Evolutionary conservation across 2,797 vertebrate species (phyloP), one percentile per base, ranked within the genome.

Genomic region (Champsocephalus gunnari): DNA sequence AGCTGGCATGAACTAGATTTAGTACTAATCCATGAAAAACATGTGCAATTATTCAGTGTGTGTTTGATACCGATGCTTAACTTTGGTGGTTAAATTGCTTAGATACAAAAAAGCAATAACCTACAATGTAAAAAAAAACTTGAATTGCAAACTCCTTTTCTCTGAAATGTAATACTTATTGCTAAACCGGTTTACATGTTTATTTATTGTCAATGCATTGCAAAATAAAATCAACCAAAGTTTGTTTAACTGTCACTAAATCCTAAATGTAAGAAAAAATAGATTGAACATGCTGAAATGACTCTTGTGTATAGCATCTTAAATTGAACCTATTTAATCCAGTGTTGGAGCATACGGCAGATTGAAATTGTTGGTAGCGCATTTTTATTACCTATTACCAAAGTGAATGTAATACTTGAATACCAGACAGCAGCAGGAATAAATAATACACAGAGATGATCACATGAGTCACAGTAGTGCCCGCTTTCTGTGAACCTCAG

Each of bases 161-260:
- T 12, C 1, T 79, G 24, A 74, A 60, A 64, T 77, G 67, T 67
- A 72, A 51, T 53, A 48, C 16, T 64, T 38, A 58, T 38, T 48
- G 16, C 67, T 70, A 71, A 86, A 81, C 45, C 47, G 67, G 38
- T 85, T 69, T 79, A 66, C 79, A 79, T 68, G 66, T 88, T 76
- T 74, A 41, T 61, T 73, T 66, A 55, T 70, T 77, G 60, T 82
- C 55, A 50, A 24, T 66, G 59, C 28, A 74, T 49, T 61, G 48
- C 50, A 57, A 24, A 85, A 84, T 86, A 84, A 88, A 88, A 76
- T 70, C 62, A 69, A 73, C 16, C n/a, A 61, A 10, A 69, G 9
- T 80, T 66, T 70, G 56, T 75, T 63, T 71, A 57, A 50, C 49
- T 58, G 64, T 57, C 9, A 45, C 10, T 2, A 61, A 45, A 19